Percentiles rank a stretch among this genome's conserved stretches.
phyloP scores from a whole-genome alignment of 2,888 invertebrate species.

The Lasioglossum oenotherae region DNA sequence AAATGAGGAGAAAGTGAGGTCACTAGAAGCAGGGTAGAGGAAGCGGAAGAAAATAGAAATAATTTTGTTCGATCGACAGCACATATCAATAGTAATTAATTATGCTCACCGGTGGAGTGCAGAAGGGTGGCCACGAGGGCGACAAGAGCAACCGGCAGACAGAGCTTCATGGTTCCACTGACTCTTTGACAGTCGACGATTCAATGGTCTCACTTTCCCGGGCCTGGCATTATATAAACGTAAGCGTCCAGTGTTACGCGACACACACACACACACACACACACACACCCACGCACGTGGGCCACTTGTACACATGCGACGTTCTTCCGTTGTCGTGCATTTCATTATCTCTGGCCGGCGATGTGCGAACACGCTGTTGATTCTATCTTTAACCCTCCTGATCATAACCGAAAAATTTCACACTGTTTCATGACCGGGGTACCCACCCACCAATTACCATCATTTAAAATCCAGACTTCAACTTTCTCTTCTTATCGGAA shows the following conservation, averaged over 20 bases:
- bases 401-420: background rate
- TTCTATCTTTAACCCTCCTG: slow-evolving; percentile 18
- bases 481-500: background rate
- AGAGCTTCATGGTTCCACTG: slow-evolving; percentile 67
- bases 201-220: slow-evolving; percentile 78
- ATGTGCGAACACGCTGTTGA: slow-evolving; percentile 32
- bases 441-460: background rate
- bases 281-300: slow-evolving; percentile 18
- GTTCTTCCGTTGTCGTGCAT: slow-evolving; percentile 48
- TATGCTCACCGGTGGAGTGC: slow-evolving; percentile 65
- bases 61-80: background rate
- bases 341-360: slow-evolving; percentile 58
- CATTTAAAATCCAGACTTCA: background rate
- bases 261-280: slow-evolving; percentile 8
- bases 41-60: background rate
- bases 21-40: background rate
- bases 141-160: slow-evolving; percentile 57
- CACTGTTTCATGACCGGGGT: background rate
- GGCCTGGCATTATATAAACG: slow-evolving; percentile 78
- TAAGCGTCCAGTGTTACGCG: slow-evolving; percentile 62
- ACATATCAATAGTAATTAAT: background rate
- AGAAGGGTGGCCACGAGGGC: slow-evolving; percentile 59
- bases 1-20: background rate
- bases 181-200: slow-evolving; percentile 76
- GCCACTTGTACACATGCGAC: slow-evolving; percentile 31